Evolutionary conservation across 2,113 vertebrate species (phyloP).

Genomic region (Onychostruthus taczanowskii): DNA sequence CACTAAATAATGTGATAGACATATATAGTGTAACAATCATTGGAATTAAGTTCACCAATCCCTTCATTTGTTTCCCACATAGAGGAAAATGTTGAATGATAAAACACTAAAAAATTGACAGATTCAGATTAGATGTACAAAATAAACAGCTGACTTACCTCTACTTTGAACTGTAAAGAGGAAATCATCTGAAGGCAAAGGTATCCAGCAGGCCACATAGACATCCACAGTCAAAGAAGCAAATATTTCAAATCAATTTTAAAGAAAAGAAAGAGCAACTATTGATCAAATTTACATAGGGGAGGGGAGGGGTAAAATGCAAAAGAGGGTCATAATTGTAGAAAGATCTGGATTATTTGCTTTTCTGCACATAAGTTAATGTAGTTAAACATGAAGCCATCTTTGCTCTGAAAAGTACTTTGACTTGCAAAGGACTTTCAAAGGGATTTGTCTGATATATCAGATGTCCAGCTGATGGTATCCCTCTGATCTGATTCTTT

Average conservation of each 20-base stretch:
- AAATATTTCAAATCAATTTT: not conserved
- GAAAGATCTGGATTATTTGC: not conserved
- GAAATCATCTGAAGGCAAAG: not conserved
- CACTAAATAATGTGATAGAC: not conserved
- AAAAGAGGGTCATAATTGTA: not conserved
- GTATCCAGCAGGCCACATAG: not conserved
- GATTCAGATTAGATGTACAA: not conserved
- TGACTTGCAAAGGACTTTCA: not conserved
- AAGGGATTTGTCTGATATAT: not conserved
- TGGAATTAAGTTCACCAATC: not conserved
- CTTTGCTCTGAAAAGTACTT: not conserved
- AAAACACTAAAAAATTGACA: not conserved
- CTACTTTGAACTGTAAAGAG: not conserved
- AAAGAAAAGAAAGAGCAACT: not conserved
- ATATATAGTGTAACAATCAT: not conserved
- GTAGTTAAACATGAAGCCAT: not conserved
- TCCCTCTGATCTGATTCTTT: not conserved
- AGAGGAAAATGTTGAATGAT: not conserved
- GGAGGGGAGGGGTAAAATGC: not conserved
- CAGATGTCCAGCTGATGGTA: not conserved
- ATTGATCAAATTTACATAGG: not conserved
- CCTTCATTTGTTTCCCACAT: not conserved
- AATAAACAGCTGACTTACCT: not conserved
- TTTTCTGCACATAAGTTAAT: not conserved
- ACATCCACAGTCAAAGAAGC: not conserved